Percentiles rank a stretch among this genome's conserved stretches.
Evolutionary conservation across 2,888 invertebrate genomes (phyloP).

Genomic region (Poecilus cupreus): DNA sequence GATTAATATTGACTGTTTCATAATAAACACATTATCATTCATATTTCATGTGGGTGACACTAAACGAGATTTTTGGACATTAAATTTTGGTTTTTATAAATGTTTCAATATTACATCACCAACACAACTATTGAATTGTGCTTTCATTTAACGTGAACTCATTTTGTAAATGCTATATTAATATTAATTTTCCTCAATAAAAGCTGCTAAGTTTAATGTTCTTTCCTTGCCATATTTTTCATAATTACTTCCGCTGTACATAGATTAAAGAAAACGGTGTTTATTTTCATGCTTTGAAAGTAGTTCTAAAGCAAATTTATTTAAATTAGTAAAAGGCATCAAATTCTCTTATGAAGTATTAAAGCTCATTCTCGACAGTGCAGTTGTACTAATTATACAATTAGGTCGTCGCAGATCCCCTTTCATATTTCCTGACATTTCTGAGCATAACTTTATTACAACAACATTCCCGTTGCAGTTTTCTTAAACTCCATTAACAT

Average conservation of each 20-base stretch:
- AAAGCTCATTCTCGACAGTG: neutral
- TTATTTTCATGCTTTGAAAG: no score
- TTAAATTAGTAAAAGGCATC: no score
- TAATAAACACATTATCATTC: constrained; percentile 22
- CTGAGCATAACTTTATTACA: constrained; percentile 7
- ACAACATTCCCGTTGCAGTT: neutral
- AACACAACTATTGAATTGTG: no score
- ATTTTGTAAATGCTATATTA: no score
- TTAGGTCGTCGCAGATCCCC: neutral
- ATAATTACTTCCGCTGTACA: no score
- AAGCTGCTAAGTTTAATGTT: no score
- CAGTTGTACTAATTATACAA: neutral
- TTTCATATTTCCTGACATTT: neutral
- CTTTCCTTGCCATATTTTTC: no score
- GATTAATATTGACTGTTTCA: constrained; percentile 10
- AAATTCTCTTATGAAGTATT: neutral
- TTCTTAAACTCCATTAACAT: constrained; percentile 27
- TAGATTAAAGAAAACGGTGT: no score
- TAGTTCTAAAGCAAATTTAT: no score
- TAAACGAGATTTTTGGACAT: neutral
- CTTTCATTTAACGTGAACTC: no score
- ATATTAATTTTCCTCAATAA: no score
- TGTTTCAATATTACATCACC: no score
- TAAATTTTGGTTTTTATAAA: neutral
- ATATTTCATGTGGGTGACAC: neutral